Base-by-base conservation (phyloP, 2,888 invertebrate species). In the Ellobium chinense region DNA sequence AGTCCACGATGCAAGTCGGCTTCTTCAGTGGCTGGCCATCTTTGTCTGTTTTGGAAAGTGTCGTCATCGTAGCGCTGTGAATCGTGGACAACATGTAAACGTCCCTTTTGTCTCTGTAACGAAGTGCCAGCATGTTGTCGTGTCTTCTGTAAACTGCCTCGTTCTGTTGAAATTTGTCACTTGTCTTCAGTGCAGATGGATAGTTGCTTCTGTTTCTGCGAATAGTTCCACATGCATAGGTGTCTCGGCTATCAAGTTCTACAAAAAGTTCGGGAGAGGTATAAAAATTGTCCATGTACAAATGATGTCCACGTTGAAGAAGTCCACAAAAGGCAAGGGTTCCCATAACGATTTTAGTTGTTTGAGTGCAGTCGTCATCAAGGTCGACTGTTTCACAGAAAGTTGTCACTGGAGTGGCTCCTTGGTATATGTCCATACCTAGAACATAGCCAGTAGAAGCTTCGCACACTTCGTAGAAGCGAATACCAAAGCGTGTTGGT, bases 1-100 rank as follows among this genome's bases (percentile, higher is more conserved):
- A 60, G n/a, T 60, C n/a, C 21, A 14, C n/a, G 27, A 60, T 60
- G 7, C 21, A 21, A 5, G 7, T n/a, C 7, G 60, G 75, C n/a
- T 63, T 76, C 46, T 27, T 27, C 0, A 56, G n/a, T 21, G 24
- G 18, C 14, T 2, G 0, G 0, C 34, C 54, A 9, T 54, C 46
- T 2, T 54, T 18, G 39, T 56, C 18, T 1, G 12, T 21, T n/a
- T 54, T 39, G 34, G 27, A 18, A 1, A 54, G 65, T n/a, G 29
- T 66, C 12, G 29, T 5, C 9, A 31, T 39, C 9, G 24, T 37
- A 0, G 66, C 46, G 12, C 21, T n/a, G 36, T 66, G 76, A n/a
- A 65, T 66, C 24, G 31, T 54, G 0, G 76, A 66, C 34, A 76
- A 65, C 66, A 76, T 76, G n/a, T 31, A 7, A 1, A 76, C 66